These are phyloP conservation scores for Clarias gariepinus DNA, from an alignment of 2,113 vertebrate genomes.

Conservation along the genomic window DNA sequence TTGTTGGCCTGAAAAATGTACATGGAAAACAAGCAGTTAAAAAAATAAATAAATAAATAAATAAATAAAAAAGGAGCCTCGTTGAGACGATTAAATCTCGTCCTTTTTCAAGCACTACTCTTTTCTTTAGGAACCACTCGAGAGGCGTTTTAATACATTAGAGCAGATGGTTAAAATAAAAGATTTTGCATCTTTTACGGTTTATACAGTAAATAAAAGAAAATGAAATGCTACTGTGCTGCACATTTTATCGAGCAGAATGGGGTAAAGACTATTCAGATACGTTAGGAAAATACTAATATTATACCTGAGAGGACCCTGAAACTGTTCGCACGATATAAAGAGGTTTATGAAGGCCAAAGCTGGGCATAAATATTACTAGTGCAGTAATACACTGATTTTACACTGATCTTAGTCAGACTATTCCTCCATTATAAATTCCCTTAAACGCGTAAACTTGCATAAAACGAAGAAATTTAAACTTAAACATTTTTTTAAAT, in stretches of 20 bases:
- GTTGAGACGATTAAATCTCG: not conserved
- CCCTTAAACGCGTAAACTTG: too few species aligned
- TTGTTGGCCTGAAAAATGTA: not conserved
- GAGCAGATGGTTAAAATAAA: not conserved
- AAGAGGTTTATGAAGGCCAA: not conserved
- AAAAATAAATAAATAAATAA: not conserved
- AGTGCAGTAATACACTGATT: not conserved
- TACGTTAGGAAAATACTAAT: not conserved
- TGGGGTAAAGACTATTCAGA: not conserved
- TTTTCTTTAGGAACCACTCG: not conserved
- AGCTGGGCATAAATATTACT: not conserved
- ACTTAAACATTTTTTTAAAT: too few species aligned
- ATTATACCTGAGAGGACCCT: not conserved
- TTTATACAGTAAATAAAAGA: not conserved
- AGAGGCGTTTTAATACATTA: not conserved
- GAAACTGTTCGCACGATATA: not conserved
- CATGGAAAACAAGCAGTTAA: not conserved
- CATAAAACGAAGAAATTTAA: too few species aligned
- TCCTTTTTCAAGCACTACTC: not conserved
- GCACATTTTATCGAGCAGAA: not conserved
- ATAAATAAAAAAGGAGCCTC: too few species aligned
- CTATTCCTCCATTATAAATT: too few species aligned
- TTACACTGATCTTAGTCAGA: too few species aligned
- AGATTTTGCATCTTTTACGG: not conserved
- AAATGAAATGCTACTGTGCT: not conserved